Percentiles rank a stretch among this genome's conserved stretches.
Evolutionary conservation across 2,113 vertebrate species (phyloP).

Genomic region (Callithrix jacchus): DNA sequence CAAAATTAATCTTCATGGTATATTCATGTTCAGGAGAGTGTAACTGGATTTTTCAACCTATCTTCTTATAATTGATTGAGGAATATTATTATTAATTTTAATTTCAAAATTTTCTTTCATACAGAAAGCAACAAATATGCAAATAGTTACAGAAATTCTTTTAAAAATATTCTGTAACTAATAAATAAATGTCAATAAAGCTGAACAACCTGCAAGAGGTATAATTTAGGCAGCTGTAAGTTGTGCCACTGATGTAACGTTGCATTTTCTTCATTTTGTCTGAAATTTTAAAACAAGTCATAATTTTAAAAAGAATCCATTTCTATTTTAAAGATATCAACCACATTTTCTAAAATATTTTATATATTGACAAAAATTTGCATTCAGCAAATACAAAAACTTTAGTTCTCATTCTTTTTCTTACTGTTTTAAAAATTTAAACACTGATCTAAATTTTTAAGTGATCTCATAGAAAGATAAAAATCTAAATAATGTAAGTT

Average conservation of each 20-base stretch:
- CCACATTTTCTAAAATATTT: neutral
- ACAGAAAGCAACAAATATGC: neutral
- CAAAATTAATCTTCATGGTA: neutral
- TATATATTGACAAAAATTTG: neutral
- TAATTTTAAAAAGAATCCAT: neutral
- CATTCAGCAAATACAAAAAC: neutral
- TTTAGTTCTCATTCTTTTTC: neutral
- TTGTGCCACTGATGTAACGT: neutral
- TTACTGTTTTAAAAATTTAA: slow-evolving; percentile 2
- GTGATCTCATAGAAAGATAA: neutral
- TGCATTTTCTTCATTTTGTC: neutral
- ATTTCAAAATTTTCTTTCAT: neutral
- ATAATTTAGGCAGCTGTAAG: neutral
- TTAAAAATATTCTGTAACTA: neutral
- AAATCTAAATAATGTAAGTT: slow-evolving; percentile 11
- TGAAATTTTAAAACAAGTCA: slow-evolving; percentile 13
- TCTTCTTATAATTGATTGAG: neutral
- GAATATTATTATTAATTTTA: neutral
- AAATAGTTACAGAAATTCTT: neutral
- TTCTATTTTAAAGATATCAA: neutral
- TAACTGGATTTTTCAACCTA: neutral
- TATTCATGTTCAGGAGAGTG: neutral
- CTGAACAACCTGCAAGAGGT: neutral
- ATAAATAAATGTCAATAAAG: neutral
- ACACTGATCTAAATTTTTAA: neutral